Evolutionary conservation across 2,888 invertebrate genomes (phyloP), one percentile per base, ranked within the genome.

Genomic region (Sinopyrophorus schimmeli): DNA sequence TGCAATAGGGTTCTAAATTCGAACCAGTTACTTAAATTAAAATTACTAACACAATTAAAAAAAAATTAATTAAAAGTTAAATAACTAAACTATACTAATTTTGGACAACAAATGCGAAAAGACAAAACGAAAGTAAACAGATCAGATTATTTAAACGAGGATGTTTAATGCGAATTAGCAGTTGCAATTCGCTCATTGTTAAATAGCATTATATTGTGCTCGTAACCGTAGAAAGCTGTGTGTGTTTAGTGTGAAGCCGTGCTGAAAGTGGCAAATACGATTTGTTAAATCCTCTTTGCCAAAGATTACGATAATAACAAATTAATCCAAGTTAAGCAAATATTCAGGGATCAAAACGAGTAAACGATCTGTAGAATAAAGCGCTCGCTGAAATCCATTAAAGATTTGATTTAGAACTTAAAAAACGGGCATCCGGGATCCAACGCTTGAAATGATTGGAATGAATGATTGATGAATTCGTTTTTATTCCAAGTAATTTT

Each of bases 131-230:
- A 41, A 41, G 41, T 47, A 41, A 47, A 41, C 51, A n/a, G n/a
- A n/a, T n/a, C n/a, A n/a, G n/a, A n/a, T n/a, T n/a, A n/a, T n/a
- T n/a, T n/a, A n/a, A n/a, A n/a, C n/a, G n/a, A n/a, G n/a, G n/a
- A n/a, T n/a, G n/a, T n/a, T n/a, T n/a, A n/a, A n/a, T n/a, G n/a
- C 27, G 40, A 47, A 51, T 46, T 51, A 47, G 41, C 31, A 51
- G 30, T 30, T 41, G 51, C 39, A 26, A 34, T 44, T 39, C 23
- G 38, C 30, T 34, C 35, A 35, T 21, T 47, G 41, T 35, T 41
- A 35, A 27, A 30, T 31, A n/a, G n/a, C n/a, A 41, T 41, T 41
- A 28, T 35, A 20, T 40, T 40, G 23, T 32, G 40, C 34, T 39
- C 26, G 12, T 40, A 47, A 32, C 3, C 9, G 21, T n/a, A 21